Conservation (phyloP, 1,140 invertebrate species). For the Rhyacophila brunnea region DNA sequence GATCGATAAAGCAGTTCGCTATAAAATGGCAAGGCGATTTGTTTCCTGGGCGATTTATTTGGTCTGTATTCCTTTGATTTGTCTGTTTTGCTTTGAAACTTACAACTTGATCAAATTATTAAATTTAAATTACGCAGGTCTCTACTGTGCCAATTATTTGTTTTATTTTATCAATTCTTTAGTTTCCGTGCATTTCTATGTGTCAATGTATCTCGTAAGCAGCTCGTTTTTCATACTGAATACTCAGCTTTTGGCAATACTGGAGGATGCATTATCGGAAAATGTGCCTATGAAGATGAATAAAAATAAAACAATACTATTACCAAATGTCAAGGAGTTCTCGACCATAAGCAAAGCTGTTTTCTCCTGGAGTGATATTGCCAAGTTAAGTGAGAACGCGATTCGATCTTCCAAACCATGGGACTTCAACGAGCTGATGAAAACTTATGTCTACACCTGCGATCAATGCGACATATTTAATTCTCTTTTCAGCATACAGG, state of each 20-base stretch:
- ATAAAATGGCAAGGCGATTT: no score
- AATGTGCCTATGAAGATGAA: no score
- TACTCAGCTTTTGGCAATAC: background rate
- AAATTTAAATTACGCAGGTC: no score
- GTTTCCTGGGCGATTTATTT: no score
- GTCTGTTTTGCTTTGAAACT: no score
- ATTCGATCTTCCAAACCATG: background rate
- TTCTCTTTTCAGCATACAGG: background rate
- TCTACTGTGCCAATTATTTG: background rate
- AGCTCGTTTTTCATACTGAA: background rate
- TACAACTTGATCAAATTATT: no score
- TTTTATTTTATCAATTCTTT: constrained; percentile 4
- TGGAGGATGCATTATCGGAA: no score
- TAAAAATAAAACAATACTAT: no score
- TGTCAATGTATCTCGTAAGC: background rate
- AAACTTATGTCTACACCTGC: background rate
- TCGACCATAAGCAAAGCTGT: background rate
- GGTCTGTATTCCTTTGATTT: no score
- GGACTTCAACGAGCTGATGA: background rate
- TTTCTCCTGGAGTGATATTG: background rate
- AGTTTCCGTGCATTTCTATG: background rate
- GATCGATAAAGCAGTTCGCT: no score
- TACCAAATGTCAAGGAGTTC: no score
- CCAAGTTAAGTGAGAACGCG: background rate
- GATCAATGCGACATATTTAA: background rate